phyloP scores from a whole-genome alignment of 2,113 vertebrate genomes.

The Oostethus manadensis region DNA sequence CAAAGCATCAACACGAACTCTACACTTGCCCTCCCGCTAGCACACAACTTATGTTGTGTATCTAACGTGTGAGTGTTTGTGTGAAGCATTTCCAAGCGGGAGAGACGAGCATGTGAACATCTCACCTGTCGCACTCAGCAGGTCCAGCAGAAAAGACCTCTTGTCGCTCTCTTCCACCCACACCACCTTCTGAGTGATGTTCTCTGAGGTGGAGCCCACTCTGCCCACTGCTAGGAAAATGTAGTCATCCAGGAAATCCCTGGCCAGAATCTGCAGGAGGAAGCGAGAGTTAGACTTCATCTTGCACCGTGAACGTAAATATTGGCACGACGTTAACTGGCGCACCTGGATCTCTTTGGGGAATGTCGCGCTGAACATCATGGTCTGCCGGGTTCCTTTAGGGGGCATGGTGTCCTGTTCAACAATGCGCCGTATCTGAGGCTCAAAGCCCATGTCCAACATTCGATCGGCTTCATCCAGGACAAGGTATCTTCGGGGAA shows the following conservation, averaged over 20 bases:
- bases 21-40: slow-evolving; percentile 19
- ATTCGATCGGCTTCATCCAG: slow-evolving; percentile 96
- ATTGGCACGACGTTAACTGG: neutral
- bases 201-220: slow-evolving; percentile 97
- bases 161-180: slow-evolving; percentile 97
- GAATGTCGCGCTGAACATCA: slow-evolving; percentile 99
- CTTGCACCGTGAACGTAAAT: no score
- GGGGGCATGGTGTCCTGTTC: slow-evolving; percentile 97
- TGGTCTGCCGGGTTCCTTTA: slow-evolving; percentile 90
- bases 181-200: slow-evolving; percentile 98
- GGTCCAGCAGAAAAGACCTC: slow-evolving; percentile 92
- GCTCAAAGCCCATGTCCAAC: slow-evolving; percentile 98
- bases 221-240: slow-evolving; percentile 96
- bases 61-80: neutral
- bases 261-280: slow-evolving; percentile 83
- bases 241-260: slow-evolving; percentile 97
- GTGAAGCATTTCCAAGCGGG: neutral
- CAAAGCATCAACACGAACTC: slow-evolving; percentile 58
- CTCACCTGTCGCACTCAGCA: slow-evolving; percentile 95
- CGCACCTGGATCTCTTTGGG: slow-evolving; percentile 97
- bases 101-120: neutral
- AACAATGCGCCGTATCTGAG: slow-evolving; percentile 94
- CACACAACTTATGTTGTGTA: slow-evolving; percentile 9
- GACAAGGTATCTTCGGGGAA: slow-evolving; percentile 85
- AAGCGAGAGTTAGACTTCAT: neutral